Evolutionary conservation across 2,797 vertebrate species (phyloP), one percentile per base, ranked within the genome.

Genomic region (Peromyscus attwateri): DNA sequence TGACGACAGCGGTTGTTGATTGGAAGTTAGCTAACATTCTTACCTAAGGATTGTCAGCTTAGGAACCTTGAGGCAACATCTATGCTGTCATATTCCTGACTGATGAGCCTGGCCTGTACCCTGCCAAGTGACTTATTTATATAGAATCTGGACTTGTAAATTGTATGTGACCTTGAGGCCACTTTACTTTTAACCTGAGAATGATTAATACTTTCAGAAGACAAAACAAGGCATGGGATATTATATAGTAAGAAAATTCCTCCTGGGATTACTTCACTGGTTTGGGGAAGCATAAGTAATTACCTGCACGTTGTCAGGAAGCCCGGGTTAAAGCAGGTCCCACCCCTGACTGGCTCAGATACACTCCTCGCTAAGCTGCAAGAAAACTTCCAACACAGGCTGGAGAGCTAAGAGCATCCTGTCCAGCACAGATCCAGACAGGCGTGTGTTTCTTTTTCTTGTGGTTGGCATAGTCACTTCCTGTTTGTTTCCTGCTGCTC

Each of bases 391-490:
- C 29, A 64, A 40, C 21, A 19, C 64, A 37, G 76, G 34, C 76
- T 14, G 25, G 13, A 55, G 11, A 68, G 91, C 87, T 60, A 19
- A 81, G 73, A 70, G 93, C 89, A 73, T 71, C 82, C 71, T 57
- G 25, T 77, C 37, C 76, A 52, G 57, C 21, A 29, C 57, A 0
- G 14, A 89, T 93, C 94, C 97, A 97, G 95, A 97, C 91, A 90
- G 96, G 92, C 40, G 0, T 95, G 76, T 94, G 89, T 96, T 95
- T 94, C 92, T 88, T 94, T 95, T 76, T 96, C 92, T 79, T 94
- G 96, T 93, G 97, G 97, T 92, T 98, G 96, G 92, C 94, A 90
- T 2, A 92, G 95, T 90, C 97, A 92, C 96, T 97, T 98, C 97
- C 97, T 97, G 96, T 97, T 97, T 97, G 90, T 97, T 96, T 97